phyloP scores from a whole-genome alignment of 2,113 vertebrate genomes.

The Nerophis lumbriciformis region DNA sequence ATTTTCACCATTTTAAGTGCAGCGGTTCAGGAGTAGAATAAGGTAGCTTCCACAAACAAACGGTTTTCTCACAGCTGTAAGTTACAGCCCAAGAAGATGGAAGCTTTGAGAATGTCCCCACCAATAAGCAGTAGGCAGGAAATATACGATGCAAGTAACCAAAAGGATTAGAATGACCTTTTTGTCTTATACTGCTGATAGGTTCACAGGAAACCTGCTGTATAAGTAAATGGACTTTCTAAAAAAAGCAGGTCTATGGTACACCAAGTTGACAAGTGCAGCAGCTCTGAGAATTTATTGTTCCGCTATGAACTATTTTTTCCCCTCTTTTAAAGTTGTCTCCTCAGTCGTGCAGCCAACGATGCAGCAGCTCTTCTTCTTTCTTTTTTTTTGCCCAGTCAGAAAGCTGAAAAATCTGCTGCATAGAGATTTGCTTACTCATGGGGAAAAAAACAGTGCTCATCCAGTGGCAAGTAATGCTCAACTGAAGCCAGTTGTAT shows the following conservation, averaged over 20 bases:
- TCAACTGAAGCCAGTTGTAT: neutral
- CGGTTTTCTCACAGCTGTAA: too few species aligned
- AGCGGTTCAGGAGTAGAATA: too few species aligned
- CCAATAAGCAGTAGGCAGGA: slow-evolving; percentile 34
- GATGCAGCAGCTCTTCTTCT: slow-evolving; percentile 5
- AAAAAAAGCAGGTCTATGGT: slow-evolving; percentile 12
- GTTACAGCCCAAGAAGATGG: too few species aligned
- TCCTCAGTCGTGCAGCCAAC: slow-evolving; percentile 13
- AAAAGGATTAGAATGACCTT: slow-evolving; percentile 39
- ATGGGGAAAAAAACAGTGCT: neutral
- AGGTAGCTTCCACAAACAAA: too few species aligned
- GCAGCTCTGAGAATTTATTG: neutral
- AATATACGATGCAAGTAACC: slow-evolving; percentile 25
- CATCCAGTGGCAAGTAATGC: neutral
- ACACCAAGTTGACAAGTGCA: neutral
- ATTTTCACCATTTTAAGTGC: too few species aligned
- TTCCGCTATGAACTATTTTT: neutral
- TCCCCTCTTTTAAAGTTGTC: neutral
- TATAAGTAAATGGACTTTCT: slow-evolving; percentile 4
- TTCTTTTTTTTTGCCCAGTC: slow-evolving; percentile 15
- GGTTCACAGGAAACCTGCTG: slow-evolving; percentile 23
- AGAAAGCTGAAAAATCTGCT: slow-evolving; percentile 14
- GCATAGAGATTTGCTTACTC: slow-evolving; percentile 17
- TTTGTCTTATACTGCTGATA: slow-evolving; percentile 40
- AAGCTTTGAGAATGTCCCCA: slow-evolving; percentile 6